Base-by-base conservation (phyloP, 2,797 vertebrate genomes). In the Gadopsis bispinosus region DNA sequence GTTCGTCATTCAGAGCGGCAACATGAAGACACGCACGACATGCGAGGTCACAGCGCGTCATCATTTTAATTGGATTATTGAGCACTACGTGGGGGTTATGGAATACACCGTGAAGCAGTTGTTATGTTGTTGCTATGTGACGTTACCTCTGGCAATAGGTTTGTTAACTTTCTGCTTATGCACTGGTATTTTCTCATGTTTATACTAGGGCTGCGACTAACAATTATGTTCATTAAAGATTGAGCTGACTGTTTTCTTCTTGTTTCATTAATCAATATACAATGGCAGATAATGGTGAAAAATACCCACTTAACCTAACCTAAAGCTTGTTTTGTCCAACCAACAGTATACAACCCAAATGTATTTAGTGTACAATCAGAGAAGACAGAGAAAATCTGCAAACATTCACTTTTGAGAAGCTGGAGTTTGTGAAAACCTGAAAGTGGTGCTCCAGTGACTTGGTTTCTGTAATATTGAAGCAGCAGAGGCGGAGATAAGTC, bases 61-160 rank as follows among this genome's bases (percentile, higher is more conserved):
- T 73, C 39, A 3, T 65, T 73, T 77, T 87, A 87, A 91, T 78
- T 69, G 75, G 81, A 87, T 89, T 88, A 87, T 75, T 83, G 3
- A 64, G 63, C 7, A 2, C 39, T 53, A n/a, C 41, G 84, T 79
- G 77, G 73, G 26, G 55, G 73, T 48, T 55, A 59, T 59, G 53
- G 79, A 69, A 31, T 53, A 62, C 73, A 22, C 31, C 22, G 53
- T 47, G 35, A 47, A 33, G 68, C 39, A 55, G 71, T 56, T 71
- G 14, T 39, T 50, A 26, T 48, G 26, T 26, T 26, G 26, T 26
- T 26, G 20, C 2, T 66, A 16, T 77, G 47, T 68, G 45, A 63
- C 68, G 61, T 22, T 22, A 37, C 37, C 43, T 26, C 31, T 29
- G 29, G n/a, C 26, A 10, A 55, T 37, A n/a, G n/a, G 14, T 33